Evolutionary conservation across 2,797 vertebrate genomes (phyloP).

Genomic region (Rhodeus uyekii): DNA sequence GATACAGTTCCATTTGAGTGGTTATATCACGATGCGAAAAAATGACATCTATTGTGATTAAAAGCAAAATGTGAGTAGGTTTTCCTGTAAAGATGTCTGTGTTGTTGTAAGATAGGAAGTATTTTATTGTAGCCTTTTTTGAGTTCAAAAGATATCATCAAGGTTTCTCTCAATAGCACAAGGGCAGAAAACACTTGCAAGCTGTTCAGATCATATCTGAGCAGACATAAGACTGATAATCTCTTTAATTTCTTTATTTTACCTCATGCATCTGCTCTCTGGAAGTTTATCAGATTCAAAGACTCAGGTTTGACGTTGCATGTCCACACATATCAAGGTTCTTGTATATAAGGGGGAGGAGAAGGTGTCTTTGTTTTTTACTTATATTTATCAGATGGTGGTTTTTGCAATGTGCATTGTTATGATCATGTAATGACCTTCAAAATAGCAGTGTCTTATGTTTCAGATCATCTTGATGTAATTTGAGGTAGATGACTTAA

Average conservation of each 20-base stretch:
- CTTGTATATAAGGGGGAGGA: slow-evolving; percentile 43
- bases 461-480: not conserved
- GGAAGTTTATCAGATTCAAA: slow-evolving; percentile 62
- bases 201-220: slow-evolving; percentile 56
- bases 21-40: slow-evolving; percentile 11
- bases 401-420: slow-evolving; percentile 33
- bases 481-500: not conserved
- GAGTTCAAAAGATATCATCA: slow-evolving; percentile 30
- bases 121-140: slow-evolving; percentile 28
- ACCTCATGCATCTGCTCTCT: slow-evolving; percentile 36
- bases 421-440: slow-evolving; percentile 27
- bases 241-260: slow-evolving; percentile 21
- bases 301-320: slow-evolving; percentile 56
- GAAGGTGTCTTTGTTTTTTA: slow-evolving; percentile 44
- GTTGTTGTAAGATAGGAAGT: slow-evolving; percentile 8
- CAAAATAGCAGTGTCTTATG: not conserved
- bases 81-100: slow-evolving; percentile 30
- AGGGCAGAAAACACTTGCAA: slow-evolving; percentile 46
- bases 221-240: slow-evolving; percentile 56
- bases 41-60: slow-evolving; percentile 19
- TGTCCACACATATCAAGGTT: slow-evolving; percentile 54
- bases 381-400: slow-evolving; percentile 43
- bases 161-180: slow-evolving; percentile 17
- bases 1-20: slow-evolving; percentile 18
- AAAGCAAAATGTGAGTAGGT: slow-evolving; percentile 3